Conservation (phyloP, 2,797 vertebrate species). For the Phrynocephalus vlangalii region DNA sequence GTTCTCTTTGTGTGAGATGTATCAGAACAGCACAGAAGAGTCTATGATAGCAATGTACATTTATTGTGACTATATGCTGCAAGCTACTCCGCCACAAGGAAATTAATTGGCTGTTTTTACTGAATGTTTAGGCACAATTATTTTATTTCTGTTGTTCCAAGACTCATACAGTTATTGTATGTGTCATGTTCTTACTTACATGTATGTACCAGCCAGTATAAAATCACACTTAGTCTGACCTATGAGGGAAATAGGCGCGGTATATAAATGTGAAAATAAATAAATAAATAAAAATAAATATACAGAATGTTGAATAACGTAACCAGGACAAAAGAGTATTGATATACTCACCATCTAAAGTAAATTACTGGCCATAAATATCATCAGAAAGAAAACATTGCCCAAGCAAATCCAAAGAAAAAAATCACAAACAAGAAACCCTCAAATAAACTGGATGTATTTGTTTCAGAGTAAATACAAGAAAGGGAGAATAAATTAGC, state of each 20-base stretch:
- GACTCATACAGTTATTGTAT: slow-evolving; percentile 62
- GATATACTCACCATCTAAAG: slow-evolving; percentile 69
- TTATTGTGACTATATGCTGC: slow-evolving; percentile 70
- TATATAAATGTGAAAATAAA: too few relatives aligned
- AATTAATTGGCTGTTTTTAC: slow-evolving; percentile 76
- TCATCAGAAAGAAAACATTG: slow-evolving; percentile 59
- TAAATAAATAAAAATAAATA: slow-evolving; percentile 40
- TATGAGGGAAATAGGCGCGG: slow-evolving; percentile 22
- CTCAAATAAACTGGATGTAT: slow-evolving; percentile 67
- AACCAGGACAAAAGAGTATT: slow-evolving; percentile 67
- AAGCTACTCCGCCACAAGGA: slow-evolving; percentile 71
- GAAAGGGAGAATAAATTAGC: slow-evolving; percentile 75
- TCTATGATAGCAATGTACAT: slow-evolving; percentile 65
- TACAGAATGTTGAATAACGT: slow-evolving; percentile 68
- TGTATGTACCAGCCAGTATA: slow-evolving; percentile 68
- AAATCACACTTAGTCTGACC: slow-evolving; percentile 63
- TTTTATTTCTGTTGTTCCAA: slow-evolving; percentile 71
- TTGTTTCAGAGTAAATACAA: slow-evolving; percentile 74
- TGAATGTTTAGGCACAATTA: slow-evolving; percentile 75
- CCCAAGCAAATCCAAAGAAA: slow-evolving; percentile 74
- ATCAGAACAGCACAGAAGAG: slow-evolving; percentile 59
- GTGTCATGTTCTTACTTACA: slow-evolving; percentile 71
- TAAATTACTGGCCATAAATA: slow-evolving; percentile 70
- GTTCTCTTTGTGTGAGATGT: slow-evolving; percentile 35
- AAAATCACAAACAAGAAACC: slow-evolving; percentile 68